Base-by-base conservation (phyloP, 2,113 vertebrate genomes). In the Barnardius zonarius region DNA sequence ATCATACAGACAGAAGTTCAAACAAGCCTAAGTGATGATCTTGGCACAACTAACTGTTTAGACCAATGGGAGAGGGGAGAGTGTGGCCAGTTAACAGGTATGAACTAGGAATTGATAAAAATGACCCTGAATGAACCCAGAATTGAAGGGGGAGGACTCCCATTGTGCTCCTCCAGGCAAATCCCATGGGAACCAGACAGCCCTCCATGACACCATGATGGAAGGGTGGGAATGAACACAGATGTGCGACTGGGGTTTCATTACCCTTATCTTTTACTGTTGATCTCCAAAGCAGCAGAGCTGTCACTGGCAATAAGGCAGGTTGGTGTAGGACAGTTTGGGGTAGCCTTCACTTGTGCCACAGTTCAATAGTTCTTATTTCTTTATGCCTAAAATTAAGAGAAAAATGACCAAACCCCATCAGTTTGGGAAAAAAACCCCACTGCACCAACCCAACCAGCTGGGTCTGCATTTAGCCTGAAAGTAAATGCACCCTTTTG, bases 171-270 rank as follows among this genome's bases (percentile, higher is more conserved):
- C 41, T 62, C 19, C 41, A 14, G 48, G 44, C 54, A n/a, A 41
- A 57, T 55, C n/a, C 63, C 0, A 1, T 44, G 74, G 37, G 64
- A 74, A 67, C 24, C 49, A 27, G 57, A 10, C 0, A 2, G 31
- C 31, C 51, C 9, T 0, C 55, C 3, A 0, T 13, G 46, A 17
- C 35, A 15, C 18, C 1, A 1, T 2, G 0, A 2, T 13, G 41
- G 41, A 72, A 63, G 48, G 43, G 35, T 49, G 52, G 55, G 73
- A 64, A 88, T 49, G 33, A 63, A 24, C 43, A 16, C 22, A 48
- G 23, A 35, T 0, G 0, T 30, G 41, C 33, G 39, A 11, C 22
- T 51, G 54, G 54, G 73, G 7, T 25, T 70, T 57, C 44, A 2
- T 39, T 8, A 4, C 31, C 13, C 2, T 15, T 76, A 46, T 28